Evolutionary conservation across 2,888 invertebrate genomes (phyloP), one percentile per base, ranked within the genome.

Genomic region (Eupithecia exiguata): DNA sequence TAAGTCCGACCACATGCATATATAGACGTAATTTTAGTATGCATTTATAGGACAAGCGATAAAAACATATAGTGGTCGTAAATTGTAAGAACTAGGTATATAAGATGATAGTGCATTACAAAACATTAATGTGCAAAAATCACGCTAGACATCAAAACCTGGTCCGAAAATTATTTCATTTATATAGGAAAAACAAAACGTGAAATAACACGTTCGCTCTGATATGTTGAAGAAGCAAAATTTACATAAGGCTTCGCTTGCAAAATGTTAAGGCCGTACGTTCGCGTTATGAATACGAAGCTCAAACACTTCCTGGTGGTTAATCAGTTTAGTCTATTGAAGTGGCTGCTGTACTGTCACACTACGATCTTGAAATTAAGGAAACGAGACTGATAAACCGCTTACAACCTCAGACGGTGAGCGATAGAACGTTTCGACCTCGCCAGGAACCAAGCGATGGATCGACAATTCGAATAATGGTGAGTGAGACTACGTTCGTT

Each of bases 391-490:
- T 83, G 85, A 84, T 83, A 84, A 84, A 84, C 84, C 82, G 83
- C 84, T 84, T 83, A 83, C 87, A 89, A 87, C 87, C 88, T 89
- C 87, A 84, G 84, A 79, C 82, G 84, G 84, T 86, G 83, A 84
- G 85, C 84, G 84, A 86, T 88, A 89, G 87, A 91, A 87, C 87
- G 88, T 87, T 75, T 86, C 85, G 90, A 88, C 91, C 90, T 92
- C 89, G 91, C 81, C 84, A 86, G 85, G 87, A 89, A 89, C 87
- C 87, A 89, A 88, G 86, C 90, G 88, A 89, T 87, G 87, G 88
- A 90, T 91, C 89, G 88, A 86, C 89, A 87, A 87, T 88, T 88
- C 88, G 87, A 89, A 89, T 88, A 89, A 89, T 90, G 88, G 89
- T 88, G 88, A 89, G 89, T 88, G 88, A 89, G 88, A 89, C 86